Percentiles rank a stretch among this genome's conserved stretches.
Conservation (phyloP, 2,797 vertebrate species). For the Odontamblyopus lacepedii region DNA sequence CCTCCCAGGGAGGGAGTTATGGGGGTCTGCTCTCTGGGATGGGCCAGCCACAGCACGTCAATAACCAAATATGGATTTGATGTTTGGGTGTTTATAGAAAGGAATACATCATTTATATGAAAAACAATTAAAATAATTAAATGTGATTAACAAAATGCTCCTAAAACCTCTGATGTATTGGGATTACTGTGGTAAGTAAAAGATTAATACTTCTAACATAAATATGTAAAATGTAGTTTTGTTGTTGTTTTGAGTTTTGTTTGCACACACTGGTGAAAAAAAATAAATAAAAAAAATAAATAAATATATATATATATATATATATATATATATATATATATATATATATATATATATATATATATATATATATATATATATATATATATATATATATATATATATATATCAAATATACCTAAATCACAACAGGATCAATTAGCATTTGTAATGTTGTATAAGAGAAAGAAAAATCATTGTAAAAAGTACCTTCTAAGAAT, state of each 20-base stretch:
- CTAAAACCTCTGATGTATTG: neutral
- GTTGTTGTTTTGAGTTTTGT: neutral
- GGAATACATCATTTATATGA: conserved; percentile 15
- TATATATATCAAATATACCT: too few relatives aligned
- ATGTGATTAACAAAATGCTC: neutral
- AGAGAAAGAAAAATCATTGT: neutral
- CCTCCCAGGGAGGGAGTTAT: conserved; percentile 52
- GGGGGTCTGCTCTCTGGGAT: conserved; percentile 46
- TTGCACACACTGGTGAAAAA: too few relatives aligned
- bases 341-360: too few relatives aligned
- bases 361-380: too few relatives aligned
- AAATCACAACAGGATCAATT: neutral
- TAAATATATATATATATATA: too few relatives aligned
- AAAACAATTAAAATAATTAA: conserved; percentile 7
- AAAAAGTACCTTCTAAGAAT: neutral
- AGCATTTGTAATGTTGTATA: neutral
- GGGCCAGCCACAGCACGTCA: conserved; percentile 17
- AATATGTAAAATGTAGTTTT: neutral
- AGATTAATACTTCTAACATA: neutral
- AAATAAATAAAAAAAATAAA: too few relatives aligned
- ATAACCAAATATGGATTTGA: conserved; percentile 25
- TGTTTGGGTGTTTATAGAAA: conserved; percentile 17
- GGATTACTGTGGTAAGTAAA: conserved; percentile 4
- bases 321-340: too few relatives aligned
- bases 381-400: too few relatives aligned